These are phyloP conservation scores for Coreius guichenoti DNA, from an alignment of 2,797 vertebrate genomes.

Conservation along the genomic window DNA sequence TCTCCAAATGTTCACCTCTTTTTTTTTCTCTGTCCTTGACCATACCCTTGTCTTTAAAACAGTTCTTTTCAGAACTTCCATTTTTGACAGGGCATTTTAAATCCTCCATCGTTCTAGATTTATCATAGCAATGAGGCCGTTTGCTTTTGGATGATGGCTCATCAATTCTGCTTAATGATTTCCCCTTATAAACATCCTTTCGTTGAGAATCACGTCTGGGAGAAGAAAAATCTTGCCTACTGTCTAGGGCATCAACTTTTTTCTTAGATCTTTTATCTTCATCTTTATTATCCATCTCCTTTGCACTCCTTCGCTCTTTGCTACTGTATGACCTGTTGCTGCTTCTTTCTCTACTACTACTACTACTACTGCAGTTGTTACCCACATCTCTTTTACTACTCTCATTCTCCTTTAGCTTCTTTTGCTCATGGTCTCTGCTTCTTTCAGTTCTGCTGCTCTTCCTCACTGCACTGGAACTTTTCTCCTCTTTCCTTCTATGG, in stretches of 20 bases:
- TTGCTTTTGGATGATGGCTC: constrained; percentile 29
- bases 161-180: constrained; percentile 26
- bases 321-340: constrained; percentile 41
- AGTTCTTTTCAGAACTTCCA: neutral
- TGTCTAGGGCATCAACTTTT: constrained; percentile 11
- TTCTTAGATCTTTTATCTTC: constrained; percentile 27
- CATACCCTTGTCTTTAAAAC: constrained; percentile 21
- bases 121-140: constrained; percentile 23
- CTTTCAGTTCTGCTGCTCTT: constrained; percentile 59
- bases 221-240: constrained; percentile 1
- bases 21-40: constrained; percentile 53
- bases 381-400: constrained; percentile 65
- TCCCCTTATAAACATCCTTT: constrained; percentile 39
- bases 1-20: constrained; percentile 54
- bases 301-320: constrained; percentile 39
- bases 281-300: neutral
- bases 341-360: constrained; percentile 29
- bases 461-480: constrained; percentile 74
- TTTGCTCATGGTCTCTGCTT: constrained; percentile 67
- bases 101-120: constrained; percentile 24
- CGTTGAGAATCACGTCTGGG: constrained; percentile 6
- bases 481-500: constrained; percentile 77
- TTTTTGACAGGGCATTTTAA: neutral
- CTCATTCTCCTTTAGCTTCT: constrained; percentile 71
- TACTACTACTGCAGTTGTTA: neutral